Percentiles rank a stretch among this genome's conserved stretches.
Conservation (phyloP, 2,888 invertebrate genomes). For the Stegophylla sp. region DNA sequence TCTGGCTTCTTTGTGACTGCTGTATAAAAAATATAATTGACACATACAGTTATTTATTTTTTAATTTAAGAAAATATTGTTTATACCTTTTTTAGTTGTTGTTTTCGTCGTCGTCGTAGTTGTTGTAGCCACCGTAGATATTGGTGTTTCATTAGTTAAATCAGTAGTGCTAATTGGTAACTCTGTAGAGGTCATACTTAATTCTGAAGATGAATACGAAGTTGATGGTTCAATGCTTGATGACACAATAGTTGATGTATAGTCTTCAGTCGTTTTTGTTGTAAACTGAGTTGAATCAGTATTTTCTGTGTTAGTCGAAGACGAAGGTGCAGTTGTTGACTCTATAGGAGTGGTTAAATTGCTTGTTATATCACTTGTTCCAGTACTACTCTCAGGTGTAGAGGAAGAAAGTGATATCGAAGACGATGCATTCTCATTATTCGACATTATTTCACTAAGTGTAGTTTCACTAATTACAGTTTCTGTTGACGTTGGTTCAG, state of each 20-base stretch:
- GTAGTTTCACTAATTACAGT: too few species aligned
- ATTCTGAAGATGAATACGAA: background rate
- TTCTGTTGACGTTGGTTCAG: conserved; percentile 39
- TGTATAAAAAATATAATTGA: background rate
- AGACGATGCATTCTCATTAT: conserved; percentile 20
- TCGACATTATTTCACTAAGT: conserved; percentile 19
- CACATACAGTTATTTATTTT: background rate
- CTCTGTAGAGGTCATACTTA: background rate
- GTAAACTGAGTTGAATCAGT: background rate
- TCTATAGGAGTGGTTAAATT: background rate
- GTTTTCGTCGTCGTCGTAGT: background rate
- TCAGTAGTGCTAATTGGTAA: background rate
- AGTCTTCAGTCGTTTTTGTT: conserved; percentile 2
- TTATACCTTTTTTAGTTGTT: conserved; percentile 14
- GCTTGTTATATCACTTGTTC: background rate
- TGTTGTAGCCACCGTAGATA: background rate
- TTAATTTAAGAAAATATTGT: background rate
- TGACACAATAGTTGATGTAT: background rate
- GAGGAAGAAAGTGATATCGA: conserved; percentile 18
- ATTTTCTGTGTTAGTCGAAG: background rate
- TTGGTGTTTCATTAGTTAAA: conserved; percentile 7
- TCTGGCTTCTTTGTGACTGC: background rate
- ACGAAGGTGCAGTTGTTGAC: background rate
- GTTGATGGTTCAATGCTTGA: conserved; percentile 26
- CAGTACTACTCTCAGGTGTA: conserved; percentile 1